Evolutionary conservation across 2,113 vertebrate genomes (phyloP).

Genomic region (Pseudolaguvia tuberculata): DNA sequence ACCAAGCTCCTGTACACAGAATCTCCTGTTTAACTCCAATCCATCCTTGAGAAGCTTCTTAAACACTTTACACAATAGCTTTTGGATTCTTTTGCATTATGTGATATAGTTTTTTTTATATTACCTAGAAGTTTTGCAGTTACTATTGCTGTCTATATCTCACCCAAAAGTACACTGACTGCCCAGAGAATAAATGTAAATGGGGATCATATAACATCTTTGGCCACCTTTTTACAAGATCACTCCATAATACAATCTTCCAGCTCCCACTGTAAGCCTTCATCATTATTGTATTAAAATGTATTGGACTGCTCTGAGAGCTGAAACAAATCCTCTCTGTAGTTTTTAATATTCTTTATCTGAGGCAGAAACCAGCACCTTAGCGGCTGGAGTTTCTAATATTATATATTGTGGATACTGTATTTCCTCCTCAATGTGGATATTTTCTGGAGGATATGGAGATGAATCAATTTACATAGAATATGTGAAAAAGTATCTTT

Average conservation of each 20-base stretch:
- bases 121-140: too few relatives aligned
- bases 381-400: neutral
- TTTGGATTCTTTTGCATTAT: neutral
- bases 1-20: too few relatives aligned
- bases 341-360: neutral
- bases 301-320: neutral
- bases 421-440: neutral
- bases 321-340: neutral
- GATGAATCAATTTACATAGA: neutral
- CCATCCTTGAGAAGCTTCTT: neutral
- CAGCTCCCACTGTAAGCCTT: neutral
- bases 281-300: neutral
- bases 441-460: neutral
- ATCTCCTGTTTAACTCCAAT: neutral
- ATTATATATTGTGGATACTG: neutral
- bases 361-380: neutral
- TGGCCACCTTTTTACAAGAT: slow-evolving; percentile 1
- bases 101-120: too few relatives aligned
- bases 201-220: slow-evolving; percentile 4
- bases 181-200: slow-evolving; percentile 1
- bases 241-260: neutral
- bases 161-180: neutral
- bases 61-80: neutral
- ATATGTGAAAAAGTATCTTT: slow-evolving; percentile 2
- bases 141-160: neutral